These are phyloP conservation scores for Lasioglossum malachurum DNA, from an alignment of 2,888 invertebrate genomes.

Conservation along the genomic window DNA sequence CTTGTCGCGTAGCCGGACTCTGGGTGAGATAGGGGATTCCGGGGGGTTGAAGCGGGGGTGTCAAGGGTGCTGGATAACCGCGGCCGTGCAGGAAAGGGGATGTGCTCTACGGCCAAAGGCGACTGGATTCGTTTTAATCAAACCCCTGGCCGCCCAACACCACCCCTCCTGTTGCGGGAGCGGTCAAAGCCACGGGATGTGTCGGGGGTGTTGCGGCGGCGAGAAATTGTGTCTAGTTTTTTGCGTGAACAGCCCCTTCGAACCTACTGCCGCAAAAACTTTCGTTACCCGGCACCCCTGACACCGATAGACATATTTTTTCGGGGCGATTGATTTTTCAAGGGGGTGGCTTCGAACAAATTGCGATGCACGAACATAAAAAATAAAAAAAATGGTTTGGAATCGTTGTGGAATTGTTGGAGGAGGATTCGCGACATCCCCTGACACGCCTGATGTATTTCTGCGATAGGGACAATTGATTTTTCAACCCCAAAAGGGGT, in stretches of 20 bases:
- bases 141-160: slow-evolving; percentile 21
- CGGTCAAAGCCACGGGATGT: slow-evolving; percentile 11
- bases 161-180: background rate
- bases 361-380: background rate
- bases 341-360: background rate
- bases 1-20: slow-evolving; percentile 59
- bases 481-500: background rate
- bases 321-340: background rate
- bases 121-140: slow-evolving; percentile 65
- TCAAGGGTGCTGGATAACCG: slow-evolving; percentile 52
- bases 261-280: background rate
- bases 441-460: background rate
- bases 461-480: background rate
- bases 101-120: slow-evolving; percentile 33
- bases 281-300: background rate
- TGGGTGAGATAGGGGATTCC: slow-evolving; percentile 10
- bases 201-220: background rate
- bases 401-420: background rate
- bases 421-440: background rate
- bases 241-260: background rate
- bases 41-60: slow-evolving; percentile 35
- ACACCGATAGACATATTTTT: background rate
- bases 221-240: background rate
- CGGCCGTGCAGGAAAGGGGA: slow-evolving; percentile 34
- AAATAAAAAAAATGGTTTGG: background rate